phyloP scores from a whole-genome alignment of 1,140 invertebrate genomes.

The Samia ricini region DNA sequence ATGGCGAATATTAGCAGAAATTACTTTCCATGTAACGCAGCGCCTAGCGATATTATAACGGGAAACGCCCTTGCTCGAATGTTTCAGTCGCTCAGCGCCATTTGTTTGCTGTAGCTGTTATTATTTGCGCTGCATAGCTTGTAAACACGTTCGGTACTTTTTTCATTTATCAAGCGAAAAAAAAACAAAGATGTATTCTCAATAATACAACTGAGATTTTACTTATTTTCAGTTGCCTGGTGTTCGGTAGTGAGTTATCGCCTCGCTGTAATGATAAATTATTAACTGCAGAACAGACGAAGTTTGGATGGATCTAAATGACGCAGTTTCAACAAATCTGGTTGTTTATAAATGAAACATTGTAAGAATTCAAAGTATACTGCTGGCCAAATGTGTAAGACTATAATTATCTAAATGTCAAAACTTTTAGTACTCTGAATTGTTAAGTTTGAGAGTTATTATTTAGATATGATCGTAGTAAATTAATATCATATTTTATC shows the following conservation, averaged over 20 bases:
- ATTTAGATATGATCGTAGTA: too few species aligned
- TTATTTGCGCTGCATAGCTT: not conserved
- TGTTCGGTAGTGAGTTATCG: not conserved
- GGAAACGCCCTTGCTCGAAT: too few species aligned
- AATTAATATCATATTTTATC: too few species aligned
- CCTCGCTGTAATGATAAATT: not conserved
- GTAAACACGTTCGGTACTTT: not conserved
- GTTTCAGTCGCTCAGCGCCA: too few species aligned
- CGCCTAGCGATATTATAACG: too few species aligned
- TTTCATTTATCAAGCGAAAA: not conserved
- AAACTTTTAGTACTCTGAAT: not conserved
- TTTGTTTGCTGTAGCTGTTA: not conserved
- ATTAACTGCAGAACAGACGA: not conserved
- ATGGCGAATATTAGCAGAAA: too few species aligned
- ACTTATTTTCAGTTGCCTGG: not conserved
- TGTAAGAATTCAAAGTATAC: not conserved
- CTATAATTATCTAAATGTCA: not conserved
- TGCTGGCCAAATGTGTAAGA: not conserved
- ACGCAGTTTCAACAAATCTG: not conserved
- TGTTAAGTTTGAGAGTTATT: not conserved
- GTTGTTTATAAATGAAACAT: not conserved
- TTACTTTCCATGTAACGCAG: too few species aligned
- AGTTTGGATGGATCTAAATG: not conserved
- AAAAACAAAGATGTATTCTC: not conserved
- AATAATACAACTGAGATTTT: constrained; percentile 1